These are phyloP conservation scores for Podilymbus podiceps DNA, from an alignment of 2,113 vertebrate genomes.

Conservation along the genomic window DNA sequence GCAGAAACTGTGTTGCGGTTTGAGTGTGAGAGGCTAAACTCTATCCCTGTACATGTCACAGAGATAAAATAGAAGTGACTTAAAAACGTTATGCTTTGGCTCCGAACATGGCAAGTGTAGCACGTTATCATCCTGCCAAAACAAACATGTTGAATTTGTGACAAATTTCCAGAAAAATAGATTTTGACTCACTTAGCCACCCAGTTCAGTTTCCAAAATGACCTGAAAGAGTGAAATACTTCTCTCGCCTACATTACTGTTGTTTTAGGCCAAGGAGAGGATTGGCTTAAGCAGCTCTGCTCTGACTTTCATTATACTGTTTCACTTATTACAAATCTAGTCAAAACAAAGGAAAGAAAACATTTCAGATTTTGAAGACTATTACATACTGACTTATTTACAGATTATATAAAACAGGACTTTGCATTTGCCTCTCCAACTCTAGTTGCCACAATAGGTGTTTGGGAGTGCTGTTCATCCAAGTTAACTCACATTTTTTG, in stretches of 20 bases:
- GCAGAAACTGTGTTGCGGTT: neutral
- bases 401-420: neutral
- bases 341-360: conserved; percentile 56
- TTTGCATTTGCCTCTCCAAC: neutral
- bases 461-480: neutral
- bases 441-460: neutral
- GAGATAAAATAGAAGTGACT: neutral
- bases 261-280: neutral
- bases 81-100: neutral
- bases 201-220: neutral
- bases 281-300: neutral
- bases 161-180: conserved; percentile 5
- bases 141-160: neutral
- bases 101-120: neutral
- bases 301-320: neutral
- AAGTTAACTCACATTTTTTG: neutral
- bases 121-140: neutral
- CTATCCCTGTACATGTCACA: neutral
- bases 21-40: neutral
- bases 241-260: neutral
- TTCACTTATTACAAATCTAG: conserved; percentile 17
- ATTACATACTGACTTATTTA: conserved; percentile 2
- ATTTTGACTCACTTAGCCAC: neutral
- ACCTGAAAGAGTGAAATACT: neutral
- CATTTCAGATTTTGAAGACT: neutral